Evolutionary conservation across 2,888 invertebrate genomes (phyloP), one percentile per base, ranked within the genome.

Genomic region (Mycalesis mineus): DNA sequence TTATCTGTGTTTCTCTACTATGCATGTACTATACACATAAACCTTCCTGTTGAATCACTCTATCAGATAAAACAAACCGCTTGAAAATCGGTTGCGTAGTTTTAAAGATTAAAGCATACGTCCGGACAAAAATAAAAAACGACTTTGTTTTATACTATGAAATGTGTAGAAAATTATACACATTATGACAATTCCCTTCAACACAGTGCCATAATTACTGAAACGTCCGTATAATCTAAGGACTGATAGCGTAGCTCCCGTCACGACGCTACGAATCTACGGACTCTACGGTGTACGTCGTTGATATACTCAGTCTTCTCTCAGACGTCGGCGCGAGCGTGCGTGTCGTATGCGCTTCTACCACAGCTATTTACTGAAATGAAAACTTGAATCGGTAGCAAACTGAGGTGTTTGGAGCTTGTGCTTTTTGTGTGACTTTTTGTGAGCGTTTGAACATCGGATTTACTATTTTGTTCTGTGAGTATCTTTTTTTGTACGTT

Each of bases 181-280:
- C 22, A 22, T 5, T 4, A 22, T 4, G 22, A 22, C 5, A 22
- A 22, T 22, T 22, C 22, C 22, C 22, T 4, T 22, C 2, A 2
- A 5, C 2, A 22, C 22, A 2, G 58, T 54, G 50, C 57, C 52
- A 59, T 58, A 50, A 58, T 61, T 55, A 61, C 50, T 47, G 33
- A 50, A 57, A 61, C 56, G 53, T 54, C 57, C 29, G 48, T 54
- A 48, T 58, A 66, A 65, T 62, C 61, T 66, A 64, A 64, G 65
- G 68, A 65, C 69, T 70, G 71, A 71, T 63, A 61, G 65, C 60
- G 65, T 62, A 58, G 64, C 65, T 73, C 71, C 33, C 56, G 49
- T 54, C 42, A 45, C 58, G n/a, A n/a, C 48, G 11, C 22, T 22
- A 37, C 13, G 22, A 22, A 5, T n/a, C 22, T 22, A 22, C 22